These are phyloP conservation scores for Spicauda simplicius DNA, from an alignment of 2,888 invertebrate species.

Conservation along the genomic window DNA sequence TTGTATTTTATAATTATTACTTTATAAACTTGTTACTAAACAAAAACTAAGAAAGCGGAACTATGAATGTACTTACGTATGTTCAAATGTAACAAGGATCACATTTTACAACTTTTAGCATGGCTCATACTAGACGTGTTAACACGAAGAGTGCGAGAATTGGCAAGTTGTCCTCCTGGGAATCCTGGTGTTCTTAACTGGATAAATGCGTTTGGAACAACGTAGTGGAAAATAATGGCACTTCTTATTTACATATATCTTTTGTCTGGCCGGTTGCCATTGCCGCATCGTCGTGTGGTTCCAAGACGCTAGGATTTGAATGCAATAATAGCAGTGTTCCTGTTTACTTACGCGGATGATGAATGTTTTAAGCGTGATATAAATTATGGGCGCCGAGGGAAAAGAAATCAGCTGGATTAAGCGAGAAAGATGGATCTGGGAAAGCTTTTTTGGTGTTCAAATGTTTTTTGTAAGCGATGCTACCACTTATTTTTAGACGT, in stretches of 20 bases:
- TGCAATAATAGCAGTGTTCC: not conserved
- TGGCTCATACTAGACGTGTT: not conserved
- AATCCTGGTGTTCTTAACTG: conserved; percentile 18
- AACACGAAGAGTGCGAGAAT: not conserved
- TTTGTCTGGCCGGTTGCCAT: conserved; percentile 26
- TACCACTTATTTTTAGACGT: no score
- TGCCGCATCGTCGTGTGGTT: conserved; percentile 19
- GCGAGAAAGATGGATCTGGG: no score
- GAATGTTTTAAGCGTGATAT: not conserved
- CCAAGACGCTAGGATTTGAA: conserved; percentile 3
- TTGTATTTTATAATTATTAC: no score
- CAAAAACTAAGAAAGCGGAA: no score
- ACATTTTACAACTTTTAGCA: not conserved
- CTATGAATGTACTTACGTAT: not conserved
- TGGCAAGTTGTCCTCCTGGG: conserved; percentile 4
- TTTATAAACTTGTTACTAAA: no score
- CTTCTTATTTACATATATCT: conserved; percentile 29
- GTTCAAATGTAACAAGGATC: not conserved
- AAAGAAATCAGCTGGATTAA: no score
- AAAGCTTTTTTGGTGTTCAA: no score
- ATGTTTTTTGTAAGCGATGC: no score
- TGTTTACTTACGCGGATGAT: not conserved
- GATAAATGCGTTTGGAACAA: conserved; percentile 20
- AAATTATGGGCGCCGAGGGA: no score
- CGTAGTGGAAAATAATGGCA: conserved; percentile 18